Conservation (phyloP, 2,888 invertebrate genomes). For the Cephus sareptanus region DNA sequence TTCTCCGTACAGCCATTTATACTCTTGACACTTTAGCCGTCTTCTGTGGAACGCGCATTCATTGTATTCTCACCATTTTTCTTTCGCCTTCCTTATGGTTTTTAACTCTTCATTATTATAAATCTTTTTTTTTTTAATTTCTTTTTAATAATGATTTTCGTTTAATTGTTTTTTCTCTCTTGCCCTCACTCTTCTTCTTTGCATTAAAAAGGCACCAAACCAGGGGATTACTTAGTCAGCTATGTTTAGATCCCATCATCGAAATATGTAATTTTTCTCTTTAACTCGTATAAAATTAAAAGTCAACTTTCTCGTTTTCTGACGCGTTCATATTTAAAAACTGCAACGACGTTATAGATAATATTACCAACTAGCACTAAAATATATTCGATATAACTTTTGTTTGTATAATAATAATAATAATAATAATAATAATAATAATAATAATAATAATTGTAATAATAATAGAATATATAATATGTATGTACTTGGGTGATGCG, state of each 20-base stretch:
- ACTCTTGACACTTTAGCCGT: too few species aligned
- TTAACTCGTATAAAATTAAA: conserved; percentile 58
- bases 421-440: conserved; percentile 23
- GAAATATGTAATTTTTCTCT: conserved; percentile 49
- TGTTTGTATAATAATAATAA: conserved; percentile 52
- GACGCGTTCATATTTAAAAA: conserved; percentile 40
- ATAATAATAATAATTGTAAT: background rate
- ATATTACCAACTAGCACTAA: conserved; percentile 64
- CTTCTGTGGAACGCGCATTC: too few species aligned
- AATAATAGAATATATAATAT: conserved; percentile 35
- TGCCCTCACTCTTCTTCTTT: conserved; percentile 23
- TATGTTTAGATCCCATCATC: conserved; percentile 48
- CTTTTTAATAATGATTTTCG: conserved; percentile 37
- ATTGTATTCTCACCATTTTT: too few species aligned
- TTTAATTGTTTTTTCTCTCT: conserved; percentile 39
- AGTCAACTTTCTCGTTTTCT: conserved; percentile 36
- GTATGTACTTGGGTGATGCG: conserved; percentile 3
- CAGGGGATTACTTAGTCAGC: conserved; percentile 52
- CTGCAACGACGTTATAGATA: conserved; percentile 64
- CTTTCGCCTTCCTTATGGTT: background rate
- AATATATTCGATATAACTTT: conserved; percentile 65
- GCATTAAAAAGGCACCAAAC: conserved; percentile 64
- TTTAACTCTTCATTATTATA: conserved; percentile 27
- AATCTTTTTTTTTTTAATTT: conserved; percentile 20
- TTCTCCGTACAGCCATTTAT: too few species aligned